Base-by-base conservation (phyloP, 2,113 vertebrate genomes). In the Varanus salvator region DNA sequence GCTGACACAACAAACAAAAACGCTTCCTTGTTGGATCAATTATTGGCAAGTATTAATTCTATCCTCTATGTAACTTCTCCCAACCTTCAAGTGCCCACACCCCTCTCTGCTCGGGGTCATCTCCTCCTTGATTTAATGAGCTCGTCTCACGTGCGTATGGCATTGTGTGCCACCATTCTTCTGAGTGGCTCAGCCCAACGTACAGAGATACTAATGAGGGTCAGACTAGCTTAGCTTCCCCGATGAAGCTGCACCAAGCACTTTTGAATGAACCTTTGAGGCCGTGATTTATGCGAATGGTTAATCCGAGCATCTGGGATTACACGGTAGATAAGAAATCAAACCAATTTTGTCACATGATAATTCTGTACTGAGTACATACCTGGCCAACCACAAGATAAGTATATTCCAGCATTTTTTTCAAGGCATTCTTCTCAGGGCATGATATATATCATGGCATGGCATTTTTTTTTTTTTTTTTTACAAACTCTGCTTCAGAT, bases 341-440 rank as follows among this genome's bases (percentile, higher is more conserved):
- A 87, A 88, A 23, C 0, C 0, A 12, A 76, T 25, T 4, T 31
- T 9, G 7, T 0, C 0, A 0, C 0, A 8, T 44, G 38, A 44
- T n/a, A 54, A 76, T 52, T 90, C 50, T 82, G 88, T 88, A 1
- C 66, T 54, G 81, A 60, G 0, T 21, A 88, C 0, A 0, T 68
- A 84, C 80, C 0, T 0, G 60, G 48, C 88, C n/a, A 1, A 21
- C 14, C 34, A 0, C 0, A 21, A 66, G 83, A 19, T 69, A 91
- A 80, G 85, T 38, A 0, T 1, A 34, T 80, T 80, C 44, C 38
- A 44, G 9, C 29, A 68, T 80, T 14, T 66, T 44, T 1, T 38
- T 71, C 1, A 50, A 50, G 57, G 9, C 82, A 71, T 1, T 3
- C 38, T 8, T 0, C 23, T 25, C 80, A 83, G 64, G 86, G 12